phyloP scores from a whole-genome alignment of 2,888 invertebrate species.

The Atrina japonica region DNA sequence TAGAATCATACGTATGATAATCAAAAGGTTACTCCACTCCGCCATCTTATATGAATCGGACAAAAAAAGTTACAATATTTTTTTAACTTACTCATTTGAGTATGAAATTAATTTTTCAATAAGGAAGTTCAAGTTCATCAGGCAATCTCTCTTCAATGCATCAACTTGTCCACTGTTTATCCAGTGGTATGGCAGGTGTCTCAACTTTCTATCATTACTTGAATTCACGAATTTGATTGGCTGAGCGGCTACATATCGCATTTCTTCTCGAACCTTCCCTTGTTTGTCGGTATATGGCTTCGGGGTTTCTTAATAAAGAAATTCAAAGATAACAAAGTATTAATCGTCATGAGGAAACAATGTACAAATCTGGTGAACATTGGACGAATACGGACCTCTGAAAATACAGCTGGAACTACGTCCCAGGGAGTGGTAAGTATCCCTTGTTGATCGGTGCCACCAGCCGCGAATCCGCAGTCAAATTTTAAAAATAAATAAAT shows the following conservation, averaged over 20 bases:
- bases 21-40: no score
- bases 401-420: no score
- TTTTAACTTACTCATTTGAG: constrained; percentile 57
- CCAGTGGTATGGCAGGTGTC: constrained; percentile 72
- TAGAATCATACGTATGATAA: no score
- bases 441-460: no score
- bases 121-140: constrained; percentile 72
- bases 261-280: constrained; percentile 53
- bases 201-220: constrained; percentile 72
- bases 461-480: no score
- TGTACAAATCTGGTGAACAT: no score
- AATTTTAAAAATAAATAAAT: no score
- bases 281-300: constrained; percentile 66
- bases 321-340: no score
- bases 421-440: no score
- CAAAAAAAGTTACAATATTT: neutral
- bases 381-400: no score
- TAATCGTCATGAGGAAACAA: no score
- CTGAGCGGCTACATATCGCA: constrained; percentile 68
- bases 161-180: constrained; percentile 53
- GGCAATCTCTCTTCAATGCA: constrained; percentile 65
- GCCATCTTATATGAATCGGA: no score
- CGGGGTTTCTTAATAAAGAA: constrained; percentile 53
- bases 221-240: constrained; percentile 64
- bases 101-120: constrained; percentile 63